These are phyloP conservation scores for Malaclemys terrapin DNA, from an alignment of 2,113 vertebrate genomes.

Conservation along the genomic window DNA sequence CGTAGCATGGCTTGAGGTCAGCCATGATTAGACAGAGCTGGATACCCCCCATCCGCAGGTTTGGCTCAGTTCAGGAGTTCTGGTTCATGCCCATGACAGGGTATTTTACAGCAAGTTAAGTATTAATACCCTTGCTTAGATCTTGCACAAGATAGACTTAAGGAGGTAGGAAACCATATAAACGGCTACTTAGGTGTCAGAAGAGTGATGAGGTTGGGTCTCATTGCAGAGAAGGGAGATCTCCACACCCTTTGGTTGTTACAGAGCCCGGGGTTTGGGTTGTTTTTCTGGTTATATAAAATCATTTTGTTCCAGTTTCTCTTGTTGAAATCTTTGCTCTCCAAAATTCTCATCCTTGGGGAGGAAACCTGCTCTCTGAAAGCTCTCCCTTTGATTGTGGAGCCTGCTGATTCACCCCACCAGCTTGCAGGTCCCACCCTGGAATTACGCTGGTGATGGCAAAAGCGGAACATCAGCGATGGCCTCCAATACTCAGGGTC, in stretches of 20 bases:
- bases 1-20: background rate
- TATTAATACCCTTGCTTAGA: background rate
- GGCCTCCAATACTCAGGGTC: rapidly evolving
- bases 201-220: too few relatives aligned
- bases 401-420: background rate
- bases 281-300: background rate
- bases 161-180: background rate
- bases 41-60: background rate
- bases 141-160: background rate
- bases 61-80: background rate
- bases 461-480: background rate
- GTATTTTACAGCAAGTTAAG: background rate
- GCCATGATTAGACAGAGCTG: background rate
- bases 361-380: background rate
- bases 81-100: background rate
- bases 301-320: too few relatives aligned
- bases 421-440: background rate
- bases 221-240: too few relatives aligned
- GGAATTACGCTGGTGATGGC: background rate
- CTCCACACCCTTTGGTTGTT: background rate
- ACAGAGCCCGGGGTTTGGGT: rapidly evolving
- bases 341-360: background rate
- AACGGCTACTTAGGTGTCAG: too few relatives aligned
- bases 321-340: background rate
- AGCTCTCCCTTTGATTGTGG: background rate